Conservation (phyloP, 2,888 invertebrate genomes). For the Agrotis exclamationis region DNA sequence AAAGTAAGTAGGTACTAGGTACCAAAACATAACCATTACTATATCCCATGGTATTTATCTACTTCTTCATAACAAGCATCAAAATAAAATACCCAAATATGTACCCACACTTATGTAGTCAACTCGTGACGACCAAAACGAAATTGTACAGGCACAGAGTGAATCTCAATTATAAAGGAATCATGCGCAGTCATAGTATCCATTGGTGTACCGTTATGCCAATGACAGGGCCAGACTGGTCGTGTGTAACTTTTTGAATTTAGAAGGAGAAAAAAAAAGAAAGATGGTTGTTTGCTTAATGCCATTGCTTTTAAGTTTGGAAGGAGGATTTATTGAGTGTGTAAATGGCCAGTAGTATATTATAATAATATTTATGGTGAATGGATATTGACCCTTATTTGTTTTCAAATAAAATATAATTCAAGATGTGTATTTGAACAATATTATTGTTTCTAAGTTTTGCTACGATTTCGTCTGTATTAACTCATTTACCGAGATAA, state of each 20-base stretch:
- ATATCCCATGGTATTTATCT: too few relatives aligned
- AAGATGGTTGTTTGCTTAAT: constrained; percentile 26
- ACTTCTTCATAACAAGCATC: constrained; percentile 5
- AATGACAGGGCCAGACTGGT: constrained; percentile 77
- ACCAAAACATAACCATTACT: neutral
- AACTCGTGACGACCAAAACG: constrained; percentile 59
- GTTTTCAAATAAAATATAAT: neutral
- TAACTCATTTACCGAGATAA: too few relatives aligned
- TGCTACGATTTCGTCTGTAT: too few relatives aligned
- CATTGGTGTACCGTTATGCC: constrained; percentile 84
- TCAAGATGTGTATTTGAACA: neutral
- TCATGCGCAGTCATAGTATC: constrained; percentile 86
- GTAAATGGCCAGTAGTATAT: constrained; percentile 22
- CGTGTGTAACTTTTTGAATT: constrained; percentile 42
- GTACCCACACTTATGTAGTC: constrained; percentile 31
- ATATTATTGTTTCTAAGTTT: too few relatives aligned
- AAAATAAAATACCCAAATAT: constrained; percentile 20
- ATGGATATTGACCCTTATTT: neutral
- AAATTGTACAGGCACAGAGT: constrained; percentile 69
- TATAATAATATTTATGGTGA: neutral
- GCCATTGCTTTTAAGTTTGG: constrained; percentile 31
- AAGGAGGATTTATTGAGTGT: constrained; percentile 27
- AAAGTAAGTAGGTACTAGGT: too few relatives aligned
- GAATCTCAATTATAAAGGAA: constrained; percentile 84
- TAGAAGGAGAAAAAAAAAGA: constrained; percentile 26